Evolutionary conservation across 2,113 vertebrate species (phyloP).

Genomic region (Mesocricetus auratus): DNA sequence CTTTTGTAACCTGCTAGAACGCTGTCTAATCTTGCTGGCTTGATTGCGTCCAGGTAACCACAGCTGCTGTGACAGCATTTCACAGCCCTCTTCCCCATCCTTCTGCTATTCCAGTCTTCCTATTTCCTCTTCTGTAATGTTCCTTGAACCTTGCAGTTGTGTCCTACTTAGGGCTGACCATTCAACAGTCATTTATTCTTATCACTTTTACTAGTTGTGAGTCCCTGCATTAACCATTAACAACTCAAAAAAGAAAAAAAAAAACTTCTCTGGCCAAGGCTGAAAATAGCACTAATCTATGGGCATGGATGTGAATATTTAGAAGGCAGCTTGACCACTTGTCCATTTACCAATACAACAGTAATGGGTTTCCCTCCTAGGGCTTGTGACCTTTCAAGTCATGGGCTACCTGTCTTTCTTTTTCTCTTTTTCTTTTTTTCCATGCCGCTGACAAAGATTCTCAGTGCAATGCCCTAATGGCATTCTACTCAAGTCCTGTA

Average conservation of each 20-base stretch:
- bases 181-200: background rate
- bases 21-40: background rate
- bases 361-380: background rate
- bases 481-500: constrained; percentile 19
- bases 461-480: constrained; percentile 7
- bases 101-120: background rate
- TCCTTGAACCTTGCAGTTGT: background rate
- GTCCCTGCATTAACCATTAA: background rate
- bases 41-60: background rate
- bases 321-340: background rate
- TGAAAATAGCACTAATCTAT: background rate
- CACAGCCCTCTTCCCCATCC: background rate
- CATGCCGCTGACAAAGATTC: constrained; percentile 16
- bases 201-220: background rate
- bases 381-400: background rate
- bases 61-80: background rate
- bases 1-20: background rate
- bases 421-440: background rate
- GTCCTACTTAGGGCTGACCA: background rate
- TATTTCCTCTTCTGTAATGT: background rate
- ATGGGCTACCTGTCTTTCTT: background rate
- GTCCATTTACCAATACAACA: background rate
- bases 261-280: background rate
- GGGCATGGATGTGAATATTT: background rate
- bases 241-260: background rate